Base-by-base conservation (phyloP, 2,797 vertebrate genomes). In the Gobio occitaniae region DNA sequence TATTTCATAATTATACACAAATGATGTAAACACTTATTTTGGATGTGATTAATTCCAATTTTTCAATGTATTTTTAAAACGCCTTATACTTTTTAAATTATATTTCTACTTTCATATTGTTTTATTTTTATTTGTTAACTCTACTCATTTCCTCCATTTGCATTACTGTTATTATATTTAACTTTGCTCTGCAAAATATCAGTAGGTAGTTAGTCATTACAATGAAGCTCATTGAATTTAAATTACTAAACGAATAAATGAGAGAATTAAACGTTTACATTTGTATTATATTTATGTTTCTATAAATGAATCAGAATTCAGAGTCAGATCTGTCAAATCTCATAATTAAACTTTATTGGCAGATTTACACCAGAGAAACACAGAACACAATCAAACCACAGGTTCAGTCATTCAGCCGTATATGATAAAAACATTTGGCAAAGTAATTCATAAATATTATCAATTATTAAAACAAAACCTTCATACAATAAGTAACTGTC, bases 321-420 rank as follows among this genome's bases (percentile, higher is more conserved):
- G 29, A 66, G 16, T 68, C 69, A 71, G 41, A 48, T 25, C 9
- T 66, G 10, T 19, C 17, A 4, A 47, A 50, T 25, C 25, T 29
- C 36, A 44, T 69, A 71, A 74, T 2, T 8, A 74, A 5, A 48
- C 41, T 82, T 82, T 82, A 82, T 82, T 82, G 56, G 1, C 38
- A 36, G 1, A 44, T 19, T 38, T 38, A 69, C 36, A 19, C 19
- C 65, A 69, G 38, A 47, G 19, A 25, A 25, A 59, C 29, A 21
- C 41, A 74, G 4, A 82, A 47, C 16, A 21, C 15, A 44, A 29
- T 13, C 25, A 38, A 44, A 59, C 7, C 11, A 77, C 2, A 13
- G 69, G 21, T 48, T 48, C 69, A 25, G 41, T 25, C 9, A 36
- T 52, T 19, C 9, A 76, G 72, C 50, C 17, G 21, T 56, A 76